These are phyloP conservation scores for Drosophila tani DNA, from an alignment of 1,140 invertebrate genomes.

Conservation along the genomic window DNA sequence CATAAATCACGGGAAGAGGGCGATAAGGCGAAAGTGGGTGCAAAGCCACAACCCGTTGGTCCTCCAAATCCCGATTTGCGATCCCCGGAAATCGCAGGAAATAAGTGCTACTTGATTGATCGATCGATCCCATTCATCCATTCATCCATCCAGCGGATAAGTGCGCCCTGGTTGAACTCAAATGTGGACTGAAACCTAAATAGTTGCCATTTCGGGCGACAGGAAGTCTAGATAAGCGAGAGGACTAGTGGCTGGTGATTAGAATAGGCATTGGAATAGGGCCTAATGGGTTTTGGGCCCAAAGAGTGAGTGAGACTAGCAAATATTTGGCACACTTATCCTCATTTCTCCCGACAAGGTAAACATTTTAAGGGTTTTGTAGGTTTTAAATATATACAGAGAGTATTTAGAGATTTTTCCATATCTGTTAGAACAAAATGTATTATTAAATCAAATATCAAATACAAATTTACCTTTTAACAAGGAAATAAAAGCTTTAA, in stretches of 20 bases:
- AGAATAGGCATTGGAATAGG: constrained; percentile 6
- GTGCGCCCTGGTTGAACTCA: neutral
- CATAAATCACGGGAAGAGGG: constrained; percentile 2
- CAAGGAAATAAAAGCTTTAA: neutral
- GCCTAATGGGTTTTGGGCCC: constrained; percentile 3
- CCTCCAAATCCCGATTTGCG: neutral
- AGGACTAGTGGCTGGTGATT: neutral
- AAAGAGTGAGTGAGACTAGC: neutral
- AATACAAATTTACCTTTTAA: too few species aligned
- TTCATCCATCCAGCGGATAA: neutral
- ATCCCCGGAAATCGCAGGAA: constrained; percentile 3
- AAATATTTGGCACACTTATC: constrained; percentile 5
- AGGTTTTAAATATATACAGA: too few species aligned
- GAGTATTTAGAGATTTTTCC: too few species aligned
- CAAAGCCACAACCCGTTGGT: neutral
- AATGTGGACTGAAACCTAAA: neutral
- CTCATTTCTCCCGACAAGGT: neutral
- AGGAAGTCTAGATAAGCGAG: constrained; percentile 42
- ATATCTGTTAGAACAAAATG: too few species aligned
- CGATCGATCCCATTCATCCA: constrained; percentile 26
- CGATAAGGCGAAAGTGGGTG: constrained; percentile 13
- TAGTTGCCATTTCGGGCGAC: constrained; percentile 14
- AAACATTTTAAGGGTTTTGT: constrained; percentile 14
- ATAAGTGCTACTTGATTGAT: constrained; percentile 39
- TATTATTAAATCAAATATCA: too few species aligned